Evolutionary conservation across 2,888 invertebrate species (phyloP).

Genomic region (Volucella inflata): DNA sequence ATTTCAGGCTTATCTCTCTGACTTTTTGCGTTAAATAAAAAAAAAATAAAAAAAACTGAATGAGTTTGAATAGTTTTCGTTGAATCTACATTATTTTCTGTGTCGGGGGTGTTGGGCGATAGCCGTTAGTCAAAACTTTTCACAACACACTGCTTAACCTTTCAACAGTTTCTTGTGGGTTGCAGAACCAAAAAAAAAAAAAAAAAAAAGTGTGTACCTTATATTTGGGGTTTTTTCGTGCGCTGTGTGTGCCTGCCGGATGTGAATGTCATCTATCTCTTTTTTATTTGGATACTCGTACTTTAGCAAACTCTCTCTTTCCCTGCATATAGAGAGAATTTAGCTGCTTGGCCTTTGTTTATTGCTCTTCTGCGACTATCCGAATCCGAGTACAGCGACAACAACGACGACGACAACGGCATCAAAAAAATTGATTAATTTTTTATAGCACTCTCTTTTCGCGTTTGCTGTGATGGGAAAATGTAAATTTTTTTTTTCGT

Average conservation of each 20-base stretch:
- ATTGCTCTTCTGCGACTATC: constrained; percentile 31
- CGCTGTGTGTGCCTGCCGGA: constrained; percentile 10
- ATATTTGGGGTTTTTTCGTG: constrained; percentile 21
- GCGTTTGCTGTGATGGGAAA: constrained; percentile 50
- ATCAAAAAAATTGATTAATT: constrained; percentile 75
- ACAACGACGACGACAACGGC: constrained; percentile 35
- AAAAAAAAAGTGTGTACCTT: constrained; percentile 26
- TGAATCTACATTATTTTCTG: background rate
- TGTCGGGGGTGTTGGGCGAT: background rate
- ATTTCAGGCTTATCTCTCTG: background rate
- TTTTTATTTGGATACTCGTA: constrained; percentile 23
- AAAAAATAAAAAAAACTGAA: constrained; percentile 1
- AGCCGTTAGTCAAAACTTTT: background rate
- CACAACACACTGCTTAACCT: constrained; percentile 28
- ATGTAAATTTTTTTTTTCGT: constrained; percentile 49
- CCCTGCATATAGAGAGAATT: constrained; percentile 65
- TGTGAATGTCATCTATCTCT: constrained; percentile 56
- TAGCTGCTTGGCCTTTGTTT: constrained; percentile 55
- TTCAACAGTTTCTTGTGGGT: constrained; percentile 11
- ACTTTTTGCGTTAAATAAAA: background rate
- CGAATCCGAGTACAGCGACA: no score
- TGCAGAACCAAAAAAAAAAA: constrained; percentile 20
- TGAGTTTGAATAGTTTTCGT: background rate
- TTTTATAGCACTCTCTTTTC: constrained; percentile 62
- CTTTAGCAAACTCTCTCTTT: constrained; percentile 47